Evolutionary conservation across 2,113 vertebrate genomes (phyloP), one percentile per base, ranked within the genome.

Genomic region (Brachirus orientalis): DNA sequence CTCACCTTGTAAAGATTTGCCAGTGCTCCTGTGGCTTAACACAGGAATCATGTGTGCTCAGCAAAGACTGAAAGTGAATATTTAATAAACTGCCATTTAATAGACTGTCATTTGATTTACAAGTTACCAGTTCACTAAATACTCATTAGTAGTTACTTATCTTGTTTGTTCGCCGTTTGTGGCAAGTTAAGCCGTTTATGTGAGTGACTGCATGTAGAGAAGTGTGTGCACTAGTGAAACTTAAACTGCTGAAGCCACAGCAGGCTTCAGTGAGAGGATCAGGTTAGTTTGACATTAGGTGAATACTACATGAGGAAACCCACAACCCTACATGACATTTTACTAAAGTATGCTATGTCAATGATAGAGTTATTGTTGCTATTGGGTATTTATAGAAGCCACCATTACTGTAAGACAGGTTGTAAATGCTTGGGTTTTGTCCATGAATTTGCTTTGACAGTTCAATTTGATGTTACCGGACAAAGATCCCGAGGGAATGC

Each of bases 241-340:
- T 20, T 36, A 72, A 83, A 66, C 78, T 53, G 69, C 56, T 69
- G 43, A 66, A 68, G 22, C 46, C 50, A 11, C 40, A 19, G 41
- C 45, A 18, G 40, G 28, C 58, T 87, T 58, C 46, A 57, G 64
- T 72, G 68, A 86, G 69, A 43, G 69, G 68, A 85, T 89, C 72
- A 52, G 69, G 80, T 91, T 88, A 64, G 75, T 45, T 66, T 79
- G 63, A 57, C 75, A 82, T 85, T 77, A 89, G 75, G 66, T 79
- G 47, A 78, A 79, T 81, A 88, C 82, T 81, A 88, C 69, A 69
- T 73, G 69, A 51, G 82, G 89, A 80, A 85, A 90, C 83, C 82
- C 38, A 50, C 43, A 62, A 83, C 59, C 75, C 72, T 59, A 74
- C 74, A 61, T 86, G 83, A 88, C 79, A 87, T 83, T 83, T 77